Conservation (phyloP, 2,113 vertebrate genomes). For the Nannospalax galili region DNA sequence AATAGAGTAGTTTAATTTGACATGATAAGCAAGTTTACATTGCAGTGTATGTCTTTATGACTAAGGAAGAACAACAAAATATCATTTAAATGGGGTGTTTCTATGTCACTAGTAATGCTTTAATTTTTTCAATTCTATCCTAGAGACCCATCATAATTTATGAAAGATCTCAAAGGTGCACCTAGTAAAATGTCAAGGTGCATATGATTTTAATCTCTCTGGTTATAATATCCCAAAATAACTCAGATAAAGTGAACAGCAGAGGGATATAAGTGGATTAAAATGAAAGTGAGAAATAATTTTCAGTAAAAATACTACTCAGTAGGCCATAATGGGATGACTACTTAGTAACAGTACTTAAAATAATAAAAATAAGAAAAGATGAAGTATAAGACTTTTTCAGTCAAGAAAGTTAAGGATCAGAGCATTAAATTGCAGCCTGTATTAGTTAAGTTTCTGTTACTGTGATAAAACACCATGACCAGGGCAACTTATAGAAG, state of each 20-base stretch:
- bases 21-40: slow-evolving; percentile 6
- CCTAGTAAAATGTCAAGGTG: slow-evolving; percentile 46
- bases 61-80: slow-evolving; percentile 55
- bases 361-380: slow-evolving; percentile 23
- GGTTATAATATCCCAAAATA: slow-evolving; percentile 30
- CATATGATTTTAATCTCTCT: slow-evolving; percentile 46
- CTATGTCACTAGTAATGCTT: slow-evolving; percentile 31
- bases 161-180: slow-evolving; percentile 38
- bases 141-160: slow-evolving; percentile 49
- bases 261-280: neutral
- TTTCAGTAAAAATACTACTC: neutral
- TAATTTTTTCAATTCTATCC: slow-evolving; percentile 1
- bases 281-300: slow-evolving; percentile 30
- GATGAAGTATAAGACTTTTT: neutral
- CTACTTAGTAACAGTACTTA: neutral
- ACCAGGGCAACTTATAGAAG: too few species aligned
- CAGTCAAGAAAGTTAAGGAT: neutral
- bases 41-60: slow-evolving; percentile 30
- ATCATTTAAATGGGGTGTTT: slow-evolving; percentile 19
- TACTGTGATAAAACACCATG: too few species aligned
- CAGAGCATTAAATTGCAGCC: neutral
- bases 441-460: too few species aligned
- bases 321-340: neutral
- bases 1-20: slow-evolving; percentile 62
- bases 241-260: slow-evolving; percentile 34